These are phyloP conservation scores for Anseranas semipalmata DNA, from an alignment of 2,113 vertebrate species.

Conservation along the genomic window DNA sequence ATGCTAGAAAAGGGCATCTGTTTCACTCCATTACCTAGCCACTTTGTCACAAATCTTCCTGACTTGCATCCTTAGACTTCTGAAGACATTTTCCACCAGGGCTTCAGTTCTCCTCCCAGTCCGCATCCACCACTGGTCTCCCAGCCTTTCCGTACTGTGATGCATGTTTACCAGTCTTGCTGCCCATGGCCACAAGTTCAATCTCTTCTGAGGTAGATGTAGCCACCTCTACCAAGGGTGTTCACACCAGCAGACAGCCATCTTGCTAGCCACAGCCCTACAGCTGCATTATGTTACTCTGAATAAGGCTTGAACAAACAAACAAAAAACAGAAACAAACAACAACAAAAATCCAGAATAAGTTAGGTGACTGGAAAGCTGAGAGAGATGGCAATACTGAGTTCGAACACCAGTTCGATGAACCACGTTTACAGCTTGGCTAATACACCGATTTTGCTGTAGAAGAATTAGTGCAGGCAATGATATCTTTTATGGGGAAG, in stretches of 20 bases:
- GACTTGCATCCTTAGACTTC: background rate
- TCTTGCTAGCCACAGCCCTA: background rate
- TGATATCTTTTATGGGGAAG: background rate
- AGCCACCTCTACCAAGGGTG: background rate
- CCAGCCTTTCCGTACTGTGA: background rate
- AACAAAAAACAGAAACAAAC: background rate
- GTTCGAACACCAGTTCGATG: background rate
- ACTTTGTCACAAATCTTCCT: background rate
- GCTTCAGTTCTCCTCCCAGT: background rate
- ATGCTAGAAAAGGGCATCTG: background rate
- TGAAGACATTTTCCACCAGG: background rate
- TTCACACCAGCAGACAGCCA: background rate
- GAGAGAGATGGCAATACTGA: background rate
- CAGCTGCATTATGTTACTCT: background rate
- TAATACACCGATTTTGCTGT: background rate
- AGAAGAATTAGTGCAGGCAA: background rate
- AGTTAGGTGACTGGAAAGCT: background rate
- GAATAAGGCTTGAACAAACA: background rate
- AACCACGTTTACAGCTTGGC: background rate
- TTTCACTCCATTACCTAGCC: rapidly evolving
- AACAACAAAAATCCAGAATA: background rate
- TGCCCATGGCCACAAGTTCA: background rate
- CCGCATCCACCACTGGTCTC: background rate
- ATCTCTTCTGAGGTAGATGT: background rate
- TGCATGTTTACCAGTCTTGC: background rate